These are phyloP conservation scores for Fulica atra DNA, from an alignment of 2,113 vertebrate genomes.

Conservation along the genomic window DNA sequence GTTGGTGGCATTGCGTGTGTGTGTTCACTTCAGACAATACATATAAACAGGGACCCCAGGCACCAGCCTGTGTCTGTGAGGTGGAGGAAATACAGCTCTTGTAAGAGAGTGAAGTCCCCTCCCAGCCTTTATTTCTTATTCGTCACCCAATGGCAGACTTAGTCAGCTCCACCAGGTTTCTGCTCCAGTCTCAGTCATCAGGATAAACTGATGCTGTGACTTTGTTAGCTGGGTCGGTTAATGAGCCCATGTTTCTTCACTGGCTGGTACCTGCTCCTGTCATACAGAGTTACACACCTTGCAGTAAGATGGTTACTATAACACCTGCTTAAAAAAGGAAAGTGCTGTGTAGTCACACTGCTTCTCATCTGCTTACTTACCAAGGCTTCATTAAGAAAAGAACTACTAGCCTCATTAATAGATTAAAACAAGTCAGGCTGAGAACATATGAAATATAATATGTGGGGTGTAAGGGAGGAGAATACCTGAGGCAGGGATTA, in stretches of 20 bases:
- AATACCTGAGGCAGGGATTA: not conserved
- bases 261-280: not conserved
- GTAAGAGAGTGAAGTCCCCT: not conserved
- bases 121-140: not conserved
- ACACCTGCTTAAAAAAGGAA: not conserved
- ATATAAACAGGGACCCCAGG: not conserved
- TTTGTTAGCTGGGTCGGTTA: not conserved
- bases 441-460: not conserved
- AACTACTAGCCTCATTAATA: not conserved
- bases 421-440: not conserved
- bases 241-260: not conserved
- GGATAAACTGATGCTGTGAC: not conserved
- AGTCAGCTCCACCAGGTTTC: not conserved
- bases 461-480: not conserved
- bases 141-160: not conserved
- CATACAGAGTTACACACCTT: not conserved
- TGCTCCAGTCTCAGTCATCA: not conserved
- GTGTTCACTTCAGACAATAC: not conserved
- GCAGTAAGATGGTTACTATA: not conserved
- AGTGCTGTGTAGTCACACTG: not conserved
- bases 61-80: not conserved
- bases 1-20: not conserved
- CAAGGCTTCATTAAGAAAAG: not conserved
- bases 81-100: not conserved
- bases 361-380: not conserved